Conservation (phyloP, 2,888 invertebrate genomes). For the Cheilosia vernalis region DNA sequence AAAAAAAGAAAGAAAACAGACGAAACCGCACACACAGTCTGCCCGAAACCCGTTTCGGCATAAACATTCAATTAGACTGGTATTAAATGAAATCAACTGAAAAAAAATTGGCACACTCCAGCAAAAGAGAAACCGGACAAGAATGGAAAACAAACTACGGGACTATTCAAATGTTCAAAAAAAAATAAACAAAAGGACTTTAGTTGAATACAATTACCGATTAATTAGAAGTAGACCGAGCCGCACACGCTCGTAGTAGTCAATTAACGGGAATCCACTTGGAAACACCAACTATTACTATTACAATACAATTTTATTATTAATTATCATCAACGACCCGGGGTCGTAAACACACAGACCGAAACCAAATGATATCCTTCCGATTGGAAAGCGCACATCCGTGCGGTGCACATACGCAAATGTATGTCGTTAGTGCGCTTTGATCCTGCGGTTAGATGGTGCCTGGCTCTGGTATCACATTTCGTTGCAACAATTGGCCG, state of each 20-base stretch:
- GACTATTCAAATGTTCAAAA: slow-evolving; percentile 45
- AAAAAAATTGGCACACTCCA: too few relatives aligned
- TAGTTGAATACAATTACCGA: slow-evolving; percentile 17
- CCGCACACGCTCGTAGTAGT: slow-evolving; percentile 8
- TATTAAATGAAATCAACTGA: slow-evolving; percentile 60
- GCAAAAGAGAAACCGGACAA: slow-evolving; percentile 17
- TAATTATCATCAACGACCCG: slow-evolving; percentile 27
- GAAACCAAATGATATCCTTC: slow-evolving; percentile 11
- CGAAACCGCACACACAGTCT: slow-evolving; percentile 6
- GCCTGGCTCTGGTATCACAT: slow-evolving; percentile 19
- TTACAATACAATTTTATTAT: slow-evolving; percentile 46
- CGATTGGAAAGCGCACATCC: background rate
- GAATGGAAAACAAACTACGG: background rate
- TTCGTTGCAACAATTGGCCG: slow-evolving; percentile 15
- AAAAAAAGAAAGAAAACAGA: background rate
- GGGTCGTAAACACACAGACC: background rate
- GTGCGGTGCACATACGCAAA: background rate
- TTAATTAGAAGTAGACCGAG: slow-evolving; percentile 12
- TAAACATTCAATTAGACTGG: slow-evolving; percentile 60
- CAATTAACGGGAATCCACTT: slow-evolving; percentile 28
- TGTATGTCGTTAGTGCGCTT: slow-evolving; percentile 14
- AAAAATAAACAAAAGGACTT: background rate
- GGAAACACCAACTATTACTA: slow-evolving; percentile 21
- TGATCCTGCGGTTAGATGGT: slow-evolving; percentile 39
- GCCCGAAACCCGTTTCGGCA: slow-evolving; percentile 43